Evolutionary conservation across 2,797 vertebrate genomes (phyloP).

Genomic region (Diplodus sargus): DNA sequence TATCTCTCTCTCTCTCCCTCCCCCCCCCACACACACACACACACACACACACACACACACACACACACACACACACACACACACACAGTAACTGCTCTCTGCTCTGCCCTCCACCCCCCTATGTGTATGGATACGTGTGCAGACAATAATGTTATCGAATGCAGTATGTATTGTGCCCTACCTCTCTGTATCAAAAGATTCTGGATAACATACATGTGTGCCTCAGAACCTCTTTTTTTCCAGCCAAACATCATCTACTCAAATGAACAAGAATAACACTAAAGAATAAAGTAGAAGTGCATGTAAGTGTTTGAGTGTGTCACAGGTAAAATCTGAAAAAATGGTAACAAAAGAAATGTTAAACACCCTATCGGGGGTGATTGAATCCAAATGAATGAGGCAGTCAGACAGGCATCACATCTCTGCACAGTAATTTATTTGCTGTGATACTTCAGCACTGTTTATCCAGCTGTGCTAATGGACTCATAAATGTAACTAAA

Average conservation of each 20-base stretch:
- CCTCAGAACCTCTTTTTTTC: neutral
- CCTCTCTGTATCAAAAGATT: too few species aligned
- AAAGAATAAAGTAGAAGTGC: too few species aligned
- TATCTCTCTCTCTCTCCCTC: neutral
- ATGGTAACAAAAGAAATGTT: neutral
- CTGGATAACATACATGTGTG: too few species aligned
- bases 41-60: too few species aligned
- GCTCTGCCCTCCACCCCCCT: constrained; percentile 12
- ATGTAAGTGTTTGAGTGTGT: neutral
- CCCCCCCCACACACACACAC: too few species aligned
- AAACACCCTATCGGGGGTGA: neutral
- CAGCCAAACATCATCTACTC: neutral
- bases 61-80: constrained; percentile 11
- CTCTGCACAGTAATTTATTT: constrained; percentile 19
- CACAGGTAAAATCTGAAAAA: neutral
- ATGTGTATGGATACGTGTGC: too few species aligned
- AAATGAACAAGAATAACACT: neutral
- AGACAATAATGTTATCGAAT: neutral
- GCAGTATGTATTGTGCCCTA: neutral
- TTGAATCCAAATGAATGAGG: constrained; percentile 18
- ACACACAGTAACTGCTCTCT: neutral
- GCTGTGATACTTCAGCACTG: constrained; percentile 28
- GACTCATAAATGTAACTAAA: constrained; percentile 33
- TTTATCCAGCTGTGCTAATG: constrained; percentile 67
- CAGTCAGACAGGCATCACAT: constrained; percentile 1